phyloP scores from a whole-genome alignment of 92 coral and sea anemone species.

The Ricordea florida region DNA sequence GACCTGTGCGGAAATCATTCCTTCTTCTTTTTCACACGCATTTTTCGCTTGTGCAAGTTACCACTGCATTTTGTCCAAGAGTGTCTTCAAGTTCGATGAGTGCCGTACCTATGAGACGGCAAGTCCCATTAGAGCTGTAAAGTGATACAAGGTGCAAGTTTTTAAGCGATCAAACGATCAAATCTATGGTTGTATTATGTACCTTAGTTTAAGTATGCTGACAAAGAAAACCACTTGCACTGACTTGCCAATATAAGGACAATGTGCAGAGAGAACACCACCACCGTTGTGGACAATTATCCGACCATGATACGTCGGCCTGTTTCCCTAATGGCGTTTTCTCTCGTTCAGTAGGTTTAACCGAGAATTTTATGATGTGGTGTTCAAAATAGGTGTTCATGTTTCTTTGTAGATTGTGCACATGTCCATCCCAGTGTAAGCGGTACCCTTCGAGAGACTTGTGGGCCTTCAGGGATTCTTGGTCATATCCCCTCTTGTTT shows the following conservation, averaged over 20 bases:
- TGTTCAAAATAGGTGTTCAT: not conserved
- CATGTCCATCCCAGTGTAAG: no score
- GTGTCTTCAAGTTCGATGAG: constrained; percentile 1
- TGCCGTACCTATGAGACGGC: not conserved
- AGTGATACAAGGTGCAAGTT: no score
- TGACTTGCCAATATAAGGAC: constrained; percentile 16
- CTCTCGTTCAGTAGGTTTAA: constrained; percentile 14
- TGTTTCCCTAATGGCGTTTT: not conserved
- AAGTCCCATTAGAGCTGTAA: constrained; percentile 11
- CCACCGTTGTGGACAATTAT: not conserved
- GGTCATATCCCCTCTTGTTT: not conserved
- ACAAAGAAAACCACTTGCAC: no score
- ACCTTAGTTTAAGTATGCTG: no score
- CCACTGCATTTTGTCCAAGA: not conserved
- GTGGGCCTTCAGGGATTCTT: constrained; percentile 1
- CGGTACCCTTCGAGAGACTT: constrained; percentile 14
- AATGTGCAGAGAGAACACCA: no score
- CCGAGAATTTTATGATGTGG: not conserved
- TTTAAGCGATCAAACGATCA: no score
- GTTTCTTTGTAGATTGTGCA: not conserved
- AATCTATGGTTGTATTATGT: no score
- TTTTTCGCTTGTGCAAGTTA: no score
- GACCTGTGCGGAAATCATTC: no score
- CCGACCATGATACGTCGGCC: constrained; percentile 25
- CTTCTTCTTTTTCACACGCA: no score